A percentile compares a stretch with the other conserved stretches of the same genome.
Evolutionary conservation across 1,140 invertebrate species (phyloP).

Genomic region (Anoplophora glabripennis): DNA sequence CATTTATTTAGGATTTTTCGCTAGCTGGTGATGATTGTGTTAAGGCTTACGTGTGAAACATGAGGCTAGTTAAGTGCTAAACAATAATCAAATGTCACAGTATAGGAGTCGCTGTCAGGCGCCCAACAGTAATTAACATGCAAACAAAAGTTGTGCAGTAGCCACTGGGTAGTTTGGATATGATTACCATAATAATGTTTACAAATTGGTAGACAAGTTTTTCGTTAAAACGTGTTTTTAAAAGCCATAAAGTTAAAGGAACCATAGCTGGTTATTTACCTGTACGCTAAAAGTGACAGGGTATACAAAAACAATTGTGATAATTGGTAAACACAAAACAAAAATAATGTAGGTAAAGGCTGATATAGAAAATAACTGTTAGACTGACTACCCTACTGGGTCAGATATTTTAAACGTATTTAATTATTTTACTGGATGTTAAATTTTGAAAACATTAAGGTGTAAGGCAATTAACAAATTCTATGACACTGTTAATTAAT

Average conservation of each 20-base stretch:
- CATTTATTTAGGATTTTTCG: constrained; percentile 3
- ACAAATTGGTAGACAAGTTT: not conserved
- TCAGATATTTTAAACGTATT: too few species aligned
- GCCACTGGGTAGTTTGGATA: not conserved
- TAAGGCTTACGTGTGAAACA: constrained; percentile 22
- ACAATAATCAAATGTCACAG: constrained; percentile 23
- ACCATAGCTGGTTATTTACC: not conserved
- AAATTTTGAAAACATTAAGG: too few species aligned
- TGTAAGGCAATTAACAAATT: too few species aligned
- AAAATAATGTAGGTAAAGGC: too few species aligned
- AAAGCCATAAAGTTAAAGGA: too few species aligned
- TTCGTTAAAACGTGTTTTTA: not conserved
- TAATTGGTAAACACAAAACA: too few species aligned
- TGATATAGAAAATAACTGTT: too few species aligned
- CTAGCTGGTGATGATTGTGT: constrained; percentile 15
- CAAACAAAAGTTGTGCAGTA: constrained; percentile 10
- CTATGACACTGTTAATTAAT: too few species aligned
- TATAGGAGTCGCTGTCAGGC: constrained; percentile 18
- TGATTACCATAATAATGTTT: constrained; percentile 1
- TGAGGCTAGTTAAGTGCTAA: constrained; percentile 14
- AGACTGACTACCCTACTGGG: too few species aligned
- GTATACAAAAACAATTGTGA: not conserved
- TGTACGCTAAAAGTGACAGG: not conserved
- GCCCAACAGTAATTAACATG: constrained; percentile 17
- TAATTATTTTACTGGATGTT: too few species aligned